phyloP scores from a whole-genome alignment of 1,140 invertebrate species.

The Oppia nitens region DNA sequence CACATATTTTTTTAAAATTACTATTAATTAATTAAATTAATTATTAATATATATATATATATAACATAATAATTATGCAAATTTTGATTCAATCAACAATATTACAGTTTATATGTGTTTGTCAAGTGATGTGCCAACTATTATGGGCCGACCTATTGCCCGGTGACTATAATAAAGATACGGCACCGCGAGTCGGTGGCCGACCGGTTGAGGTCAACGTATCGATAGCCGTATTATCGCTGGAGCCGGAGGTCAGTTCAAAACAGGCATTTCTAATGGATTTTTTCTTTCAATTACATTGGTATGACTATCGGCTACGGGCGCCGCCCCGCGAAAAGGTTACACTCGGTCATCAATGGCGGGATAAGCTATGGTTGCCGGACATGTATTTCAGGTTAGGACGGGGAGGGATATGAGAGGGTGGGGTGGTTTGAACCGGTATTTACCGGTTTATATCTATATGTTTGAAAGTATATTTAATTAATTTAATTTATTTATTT shows the following conservation, averaged over 20 bases:
- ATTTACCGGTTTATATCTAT: too few relatives aligned
- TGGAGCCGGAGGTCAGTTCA: not conserved
- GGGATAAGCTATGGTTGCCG: conserved; percentile 18
- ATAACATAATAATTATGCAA: too few relatives aligned
- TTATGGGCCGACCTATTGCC: not conserved
- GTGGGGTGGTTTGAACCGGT: too few relatives aligned
- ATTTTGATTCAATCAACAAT: too few relatives aligned
- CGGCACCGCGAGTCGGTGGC: not conserved
- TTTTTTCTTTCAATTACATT: conserved; percentile 19
- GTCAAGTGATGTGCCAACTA: too few relatives aligned
- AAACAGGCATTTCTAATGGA: conserved; percentile 4
- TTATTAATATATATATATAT: too few relatives aligned
- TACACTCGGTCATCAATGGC: conserved; percentile 16
- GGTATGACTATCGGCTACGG: conserved; percentile 17
- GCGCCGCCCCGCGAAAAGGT: not conserved
- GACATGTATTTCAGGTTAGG: conserved; percentile 22
- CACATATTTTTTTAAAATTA: too few relatives aligned
- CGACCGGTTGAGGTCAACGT: not conserved
- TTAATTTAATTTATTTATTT: too few relatives aligned
- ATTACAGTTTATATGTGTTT: too few relatives aligned
- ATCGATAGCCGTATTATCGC: not conserved
- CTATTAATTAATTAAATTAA: too few relatives aligned
- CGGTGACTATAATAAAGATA: not conserved
- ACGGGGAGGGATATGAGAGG: too few relatives aligned
- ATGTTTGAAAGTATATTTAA: too few relatives aligned